Evolutionary conservation across 2,888 invertebrate genomes (phyloP), one percentile per base, ranked within the genome.

Genomic region (Limnephilus rhombicus): DNA sequence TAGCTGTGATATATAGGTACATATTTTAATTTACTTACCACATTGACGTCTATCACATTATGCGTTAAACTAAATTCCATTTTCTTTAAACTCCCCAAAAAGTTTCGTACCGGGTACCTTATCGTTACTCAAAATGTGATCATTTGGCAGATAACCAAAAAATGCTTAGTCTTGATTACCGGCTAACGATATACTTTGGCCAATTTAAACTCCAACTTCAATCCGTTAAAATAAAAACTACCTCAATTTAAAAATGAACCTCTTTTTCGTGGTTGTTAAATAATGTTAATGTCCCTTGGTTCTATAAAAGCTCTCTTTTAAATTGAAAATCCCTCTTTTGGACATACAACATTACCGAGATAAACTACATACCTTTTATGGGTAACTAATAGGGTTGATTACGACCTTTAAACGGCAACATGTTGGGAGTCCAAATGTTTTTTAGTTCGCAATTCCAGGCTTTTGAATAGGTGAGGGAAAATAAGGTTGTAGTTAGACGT

Each of bases 291-390:
- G 68, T 86, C 45, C 45, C 29, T 29, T 18, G 86, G 45, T 29
- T 29, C 86, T 86, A 24, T 41, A 45, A 86, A 41, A 86, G 86
- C 86, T 86, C 86, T 86, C 86, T 86, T 86, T 49, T n/a, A 86
- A 86, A 86, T 86, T 86, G 86, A 49, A 86, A 86, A 86, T 49
- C 86, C 45, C 49, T n/a, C 13, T 86, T 53, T 12, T 41, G 29
- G n/a, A 86, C 45, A 86, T 29, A 86, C 86, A 41, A 37, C 85
- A 41, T 86, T 45, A 86, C 86, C 11, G 24, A 41, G 86, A 86
- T 86, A 29, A 86, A 86, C 86, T 86, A 3, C 45, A 68, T 68
- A 68, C 68, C 68, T 45, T 45, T 41, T 49, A 86, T 29, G 13
- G 86, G 86, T 45, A 86, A 45, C 41, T 86, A 45, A n/a, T 85